phyloP scores from a whole-genome alignment of 2,113 vertebrate species.

The Notothenia coriiceps region DNA sequence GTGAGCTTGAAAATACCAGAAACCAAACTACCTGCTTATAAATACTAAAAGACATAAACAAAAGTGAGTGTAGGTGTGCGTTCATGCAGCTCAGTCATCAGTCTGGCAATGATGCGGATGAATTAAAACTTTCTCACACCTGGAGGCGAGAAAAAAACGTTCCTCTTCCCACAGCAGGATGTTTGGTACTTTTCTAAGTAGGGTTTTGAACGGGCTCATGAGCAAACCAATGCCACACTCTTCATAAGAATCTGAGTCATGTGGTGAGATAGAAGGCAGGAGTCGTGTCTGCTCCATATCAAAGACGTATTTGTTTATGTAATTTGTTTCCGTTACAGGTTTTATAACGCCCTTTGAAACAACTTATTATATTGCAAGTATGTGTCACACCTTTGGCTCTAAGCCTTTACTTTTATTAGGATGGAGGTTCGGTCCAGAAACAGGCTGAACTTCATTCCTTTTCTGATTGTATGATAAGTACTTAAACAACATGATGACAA shows the following conservation, averaged over 20 bases:
- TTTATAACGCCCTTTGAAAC: not conserved
- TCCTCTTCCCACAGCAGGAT: conserved; percentile 33
- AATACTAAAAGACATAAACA: not conserved
- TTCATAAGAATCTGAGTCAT: not conserved
- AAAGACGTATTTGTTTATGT: not conserved
- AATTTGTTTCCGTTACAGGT: not conserved
- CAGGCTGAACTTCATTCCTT: conserved; percentile 27
- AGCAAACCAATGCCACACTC: not conserved
- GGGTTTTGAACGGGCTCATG: not conserved
- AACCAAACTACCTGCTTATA: not conserved
- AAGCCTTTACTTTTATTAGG: not conserved
- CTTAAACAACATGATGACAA: conserved; percentile 5
- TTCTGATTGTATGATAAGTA: not conserved
- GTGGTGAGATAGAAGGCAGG: not conserved
- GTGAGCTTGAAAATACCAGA: not conserved
- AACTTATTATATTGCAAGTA: not conserved
- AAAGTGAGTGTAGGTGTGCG: conserved; percentile 52
- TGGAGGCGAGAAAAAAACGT: conserved; percentile 33
- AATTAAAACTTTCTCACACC: conserved; percentile 22
- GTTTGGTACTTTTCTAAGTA: conserved; percentile 21
- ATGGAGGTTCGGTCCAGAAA: not conserved
- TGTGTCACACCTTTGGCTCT: not conserved
- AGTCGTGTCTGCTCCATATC: conserved; percentile 11
- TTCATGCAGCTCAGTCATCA: conserved; percentile 10
- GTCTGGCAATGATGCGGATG: conserved; percentile 44